Evolutionary conservation across 2,113 vertebrate genomes (phyloP), one percentile per base, ranked within the genome.

Genomic region (Gobius niger): DNA sequence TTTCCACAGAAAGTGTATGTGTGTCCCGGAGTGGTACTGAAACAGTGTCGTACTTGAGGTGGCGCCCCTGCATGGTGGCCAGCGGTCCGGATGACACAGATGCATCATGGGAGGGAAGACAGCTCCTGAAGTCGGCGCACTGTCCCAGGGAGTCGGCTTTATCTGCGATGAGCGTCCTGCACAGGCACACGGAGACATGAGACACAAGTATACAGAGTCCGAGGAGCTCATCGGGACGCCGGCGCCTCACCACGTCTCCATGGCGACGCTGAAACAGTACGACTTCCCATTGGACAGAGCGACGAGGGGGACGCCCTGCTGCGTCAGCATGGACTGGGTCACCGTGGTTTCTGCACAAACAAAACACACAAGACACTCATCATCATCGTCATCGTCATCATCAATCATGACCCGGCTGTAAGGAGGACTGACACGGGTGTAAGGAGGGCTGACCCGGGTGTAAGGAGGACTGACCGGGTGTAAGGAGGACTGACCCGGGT

Each of bases 51-150:
- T 95, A 99, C 98, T 95, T 98, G 2, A 96, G 93, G 44, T 94
- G 94, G 51, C 95, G 94, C 72, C 98, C 97, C 93, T 99, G 97
- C 83, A 97, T 94, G 64, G 96, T 93, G 68, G 97, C 94, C 89
- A 99, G 89, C 2, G 97, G 98, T 72, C 98, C 98, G 0, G 95
- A 95, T 75, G 94, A 95, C 85, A 93, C 88, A 84, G 95, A 90
- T 84, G 94, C 93, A 61, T 98, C 95, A 65, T 97, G 95, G 83
- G 94, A 92, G 3, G 94, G 91, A 15, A 98, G 85, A 87, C 96
- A 98, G 83, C 91, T 96, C 91, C 96, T 94, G 88, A 96, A 98
- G 91, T 99, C 98, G 4, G 98, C 97, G 52, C 95, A 98, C 82
- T 96, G 98, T 41, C 95, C 93, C 85, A 99, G 76, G n/a, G 94